A percentile compares a stretch with the other conserved stretches of the same genome.
Conservation (phyloP, 1,140 invertebrate genomes). For the Euwallacea similis region DNA sequence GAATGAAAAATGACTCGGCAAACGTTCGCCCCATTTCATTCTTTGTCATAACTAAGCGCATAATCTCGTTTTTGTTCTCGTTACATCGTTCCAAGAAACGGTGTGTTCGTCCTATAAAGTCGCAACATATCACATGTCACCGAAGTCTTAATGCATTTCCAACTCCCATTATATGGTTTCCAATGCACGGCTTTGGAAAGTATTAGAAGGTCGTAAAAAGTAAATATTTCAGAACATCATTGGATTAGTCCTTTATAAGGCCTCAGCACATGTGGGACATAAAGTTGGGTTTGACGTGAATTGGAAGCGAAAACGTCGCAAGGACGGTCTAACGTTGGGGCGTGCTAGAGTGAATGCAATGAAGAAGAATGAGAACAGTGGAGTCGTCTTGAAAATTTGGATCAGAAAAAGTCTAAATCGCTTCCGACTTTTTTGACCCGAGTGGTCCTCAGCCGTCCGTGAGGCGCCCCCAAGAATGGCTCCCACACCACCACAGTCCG, state of each 20-base stretch:
- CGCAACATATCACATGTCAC: constrained; percentile 7
- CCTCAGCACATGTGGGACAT: constrained; percentile 8
- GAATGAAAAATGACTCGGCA: background rate
- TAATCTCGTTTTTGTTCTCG: constrained; percentile 10
- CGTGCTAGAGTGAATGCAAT: too few species aligned
- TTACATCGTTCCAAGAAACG: constrained; percentile 9
- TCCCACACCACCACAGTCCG: too few species aligned
- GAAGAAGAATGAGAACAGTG: too few species aligned
- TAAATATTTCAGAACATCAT: constrained; percentile 41
- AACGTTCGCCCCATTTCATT: constrained; percentile 4
- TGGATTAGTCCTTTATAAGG: constrained; percentile 41
- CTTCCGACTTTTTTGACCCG: too few species aligned
- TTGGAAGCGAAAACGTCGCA: too few species aligned
- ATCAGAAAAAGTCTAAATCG: too few species aligned
- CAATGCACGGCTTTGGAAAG: constrained; percentile 23
- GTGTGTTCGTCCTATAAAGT: background rate
- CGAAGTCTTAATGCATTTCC: constrained; percentile 3
- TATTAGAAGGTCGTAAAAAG: constrained; percentile 28
- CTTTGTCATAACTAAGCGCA: constrained; percentile 6
- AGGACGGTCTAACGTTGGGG: too few species aligned
- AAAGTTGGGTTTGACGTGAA: too few species aligned
- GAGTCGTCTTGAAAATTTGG: too few species aligned
- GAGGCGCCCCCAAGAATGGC: too few species aligned
- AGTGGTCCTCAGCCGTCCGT: too few species aligned
- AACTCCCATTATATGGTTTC: constrained; percentile 28